These are phyloP conservation scores for Brachyistius frenatus DNA, from an alignment of 2,113 vertebrate species.

Conservation along the genomic window DNA sequence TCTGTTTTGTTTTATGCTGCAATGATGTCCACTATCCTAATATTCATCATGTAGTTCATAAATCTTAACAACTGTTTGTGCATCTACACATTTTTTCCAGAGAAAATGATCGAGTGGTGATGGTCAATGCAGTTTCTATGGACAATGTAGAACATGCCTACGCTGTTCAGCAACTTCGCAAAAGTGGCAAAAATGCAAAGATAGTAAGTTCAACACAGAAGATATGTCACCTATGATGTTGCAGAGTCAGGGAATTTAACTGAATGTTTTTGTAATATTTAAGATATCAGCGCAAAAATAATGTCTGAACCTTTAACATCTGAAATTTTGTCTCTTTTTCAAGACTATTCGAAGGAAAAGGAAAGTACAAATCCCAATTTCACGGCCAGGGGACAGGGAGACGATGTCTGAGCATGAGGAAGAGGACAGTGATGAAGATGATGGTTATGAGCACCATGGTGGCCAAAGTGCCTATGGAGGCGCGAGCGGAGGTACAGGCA, in stretches of 20 bases:
- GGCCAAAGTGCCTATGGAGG: slow-evolving; percentile 76
- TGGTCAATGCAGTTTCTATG: slow-evolving; percentile 99
- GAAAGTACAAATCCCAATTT: slow-evolving; percentile 94
- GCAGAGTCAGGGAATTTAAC: neutral
- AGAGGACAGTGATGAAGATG: slow-evolving; percentile 90
- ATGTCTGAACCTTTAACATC: neutral
- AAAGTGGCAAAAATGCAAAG: slow-evolving; percentile 98
- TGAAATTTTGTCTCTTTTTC: slow-evolving; percentile 13
- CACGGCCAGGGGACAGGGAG: slow-evolving; percentile 89
- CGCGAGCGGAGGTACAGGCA: slow-evolving; percentile 80
- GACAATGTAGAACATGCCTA: slow-evolving; percentile 98
- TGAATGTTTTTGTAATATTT: neutral
- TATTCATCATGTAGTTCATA: neutral
- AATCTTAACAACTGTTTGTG: neutral
- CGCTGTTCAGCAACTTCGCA: slow-evolving; percentile 97
- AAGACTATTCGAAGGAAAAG: slow-evolving; percentile 97
- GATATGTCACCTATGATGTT: no score
- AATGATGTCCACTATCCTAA: neutral
- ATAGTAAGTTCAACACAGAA: slow-evolving; percentile 87
- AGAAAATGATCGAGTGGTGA: slow-evolving; percentile 98
- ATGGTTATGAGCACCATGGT: slow-evolving; percentile 84
- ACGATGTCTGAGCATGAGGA: slow-evolving; percentile 94
- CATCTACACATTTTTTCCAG: slow-evolving; percentile 72
- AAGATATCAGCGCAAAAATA: neutral
- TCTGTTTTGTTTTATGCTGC: no score